Conservation (phyloP, 2,113 vertebrate species). For the Acanthisitta chloris region DNA sequence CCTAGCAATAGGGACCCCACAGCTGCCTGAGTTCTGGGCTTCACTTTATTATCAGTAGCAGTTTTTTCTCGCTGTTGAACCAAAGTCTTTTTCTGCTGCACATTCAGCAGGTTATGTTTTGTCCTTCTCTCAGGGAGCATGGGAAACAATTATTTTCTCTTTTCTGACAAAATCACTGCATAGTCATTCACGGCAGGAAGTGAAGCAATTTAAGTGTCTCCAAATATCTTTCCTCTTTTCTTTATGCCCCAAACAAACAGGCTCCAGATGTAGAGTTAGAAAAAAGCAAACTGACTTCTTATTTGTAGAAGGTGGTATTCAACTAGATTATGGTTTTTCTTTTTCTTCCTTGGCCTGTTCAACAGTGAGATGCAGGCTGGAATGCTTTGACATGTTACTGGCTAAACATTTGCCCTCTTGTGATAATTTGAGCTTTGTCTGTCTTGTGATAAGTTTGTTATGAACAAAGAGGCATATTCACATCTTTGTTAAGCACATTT, state of each 20-base stretch:
- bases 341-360: background rate
- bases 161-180: slow-evolving; percentile 4
- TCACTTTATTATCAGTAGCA: background rate
- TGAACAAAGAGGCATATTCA: slow-evolving; percentile 46
- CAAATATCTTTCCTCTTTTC: slow-evolving; percentile 52
- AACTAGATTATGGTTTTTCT: background rate
- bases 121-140: slow-evolving; percentile 27
- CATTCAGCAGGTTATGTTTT: slow-evolving; percentile 30
- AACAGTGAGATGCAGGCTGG: background rate
- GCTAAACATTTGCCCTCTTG: slow-evolving; percentile 44
- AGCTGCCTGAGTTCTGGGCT: background rate
- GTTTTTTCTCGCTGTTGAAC: background rate
- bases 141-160: slow-evolving; percentile 45
- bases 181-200: slow-evolving; percentile 51
- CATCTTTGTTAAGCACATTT: slow-evolving; percentile 42
- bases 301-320: slow-evolving; percentile 20
- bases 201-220: slow-evolving; percentile 52
- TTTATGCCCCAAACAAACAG: slow-evolving; percentile 45
- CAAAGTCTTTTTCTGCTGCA: background rate
- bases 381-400: slow-evolving; percentile 24
- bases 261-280: slow-evolving; percentile 49
- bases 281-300: slow-evolving; percentile 9
- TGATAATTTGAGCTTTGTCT: slow-evolving; percentile 57
- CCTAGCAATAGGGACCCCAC: background rate
- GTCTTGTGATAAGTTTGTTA: slow-evolving; percentile 40